These are phyloP conservation scores for Hirundo rustica DNA, from an alignment of 2,797 vertebrate genomes.

Conservation along the genomic window DNA sequence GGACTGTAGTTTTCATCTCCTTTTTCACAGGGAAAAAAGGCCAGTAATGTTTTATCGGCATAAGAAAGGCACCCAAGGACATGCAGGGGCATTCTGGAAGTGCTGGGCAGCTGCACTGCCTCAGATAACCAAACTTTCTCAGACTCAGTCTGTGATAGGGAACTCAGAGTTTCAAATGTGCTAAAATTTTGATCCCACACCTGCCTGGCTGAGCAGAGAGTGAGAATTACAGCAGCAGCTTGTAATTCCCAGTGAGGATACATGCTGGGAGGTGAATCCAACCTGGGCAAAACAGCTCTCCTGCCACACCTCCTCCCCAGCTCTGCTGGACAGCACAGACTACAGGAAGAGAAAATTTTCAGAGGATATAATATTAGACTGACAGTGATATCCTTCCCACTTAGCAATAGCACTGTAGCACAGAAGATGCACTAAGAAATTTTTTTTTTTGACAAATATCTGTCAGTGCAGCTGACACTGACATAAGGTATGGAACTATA, in stretches of 20 bases:
- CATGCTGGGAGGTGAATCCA: slow-evolving; percentile 76
- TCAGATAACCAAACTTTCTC: background rate
- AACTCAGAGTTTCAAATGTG: background rate
- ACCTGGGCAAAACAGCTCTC: slow-evolving; percentile 72
- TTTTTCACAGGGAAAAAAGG: background rate
- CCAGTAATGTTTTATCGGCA: background rate
- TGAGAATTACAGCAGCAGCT: slow-evolving; percentile 78
- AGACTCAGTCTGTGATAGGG: background rate
- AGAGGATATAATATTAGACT: background rate
- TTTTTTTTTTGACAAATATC: background rate
- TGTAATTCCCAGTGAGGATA: slow-evolving; percentile 77
- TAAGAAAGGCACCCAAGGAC: background rate
- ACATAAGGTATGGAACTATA: background rate
- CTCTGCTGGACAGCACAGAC: slow-evolving; percentile 71
- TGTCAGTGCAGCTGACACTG: background rate
- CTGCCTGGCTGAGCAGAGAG: background rate
- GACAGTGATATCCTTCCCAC: background rate
- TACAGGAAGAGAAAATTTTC: background rate
- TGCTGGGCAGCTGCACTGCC: background rate
- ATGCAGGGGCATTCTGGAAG: background rate
- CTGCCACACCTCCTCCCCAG: slow-evolving; percentile 68
- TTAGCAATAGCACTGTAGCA: background rate
- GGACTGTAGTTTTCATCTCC: background rate
- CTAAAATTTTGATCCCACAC: background rate
- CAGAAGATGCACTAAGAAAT: background rate